Base-by-base conservation (phyloP, 2,888 invertebrate species). In the Calephelis perditalis region DNA sequence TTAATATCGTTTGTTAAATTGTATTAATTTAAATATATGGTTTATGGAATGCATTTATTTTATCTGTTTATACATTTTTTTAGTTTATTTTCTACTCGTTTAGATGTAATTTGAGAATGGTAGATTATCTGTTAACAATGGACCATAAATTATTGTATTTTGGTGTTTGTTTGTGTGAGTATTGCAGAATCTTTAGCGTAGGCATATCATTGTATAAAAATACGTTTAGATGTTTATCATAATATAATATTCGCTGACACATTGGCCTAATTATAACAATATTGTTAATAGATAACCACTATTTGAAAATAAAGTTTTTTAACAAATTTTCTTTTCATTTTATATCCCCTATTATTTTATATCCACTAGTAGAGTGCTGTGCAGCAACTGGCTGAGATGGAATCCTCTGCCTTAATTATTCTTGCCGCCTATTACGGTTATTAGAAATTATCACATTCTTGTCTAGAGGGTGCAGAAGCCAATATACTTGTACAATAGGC, bases 21-120 rank as follows among this genome's bases (percentile, higher is more conserved):
- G 82, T 78, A 82, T 82, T 81, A 81, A 81, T 72, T 70, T 84
- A 82, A 81, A 84, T 81, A 82, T 78, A 84, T 75, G 79, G 78
- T 88, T 86, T 87, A 84, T 85, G 84, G 82, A 87, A 78, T 86
- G 88, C 90, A 89, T 90, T 89, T 90, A 90, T 89, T 88, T 88
- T 86, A 72, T 79, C 84, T 86, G 87, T 85, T 86, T 87, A 84
- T 85, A 86, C 77, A 79, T 84, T 78, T 76, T 79, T 80, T 82
- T 84, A 84, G 81, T 87, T 86, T 86, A 84, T 83, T 84, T 84
- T 85, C 80, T 82, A 82, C 79, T 83, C 75, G 76, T 81, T 82
- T 85, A 83, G 82, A 73, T 71, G 71, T 70, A 46, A 76, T 82
- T 87, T 88, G 87, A 86, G 84, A 78, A 74, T 86, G 87, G 89